A percentile compares a stretch with the other conserved stretches of the same genome.
Evolutionary conservation across 1,140 invertebrate genomes (phyloP).

Genomic region (Amyelois transitella): DNA sequence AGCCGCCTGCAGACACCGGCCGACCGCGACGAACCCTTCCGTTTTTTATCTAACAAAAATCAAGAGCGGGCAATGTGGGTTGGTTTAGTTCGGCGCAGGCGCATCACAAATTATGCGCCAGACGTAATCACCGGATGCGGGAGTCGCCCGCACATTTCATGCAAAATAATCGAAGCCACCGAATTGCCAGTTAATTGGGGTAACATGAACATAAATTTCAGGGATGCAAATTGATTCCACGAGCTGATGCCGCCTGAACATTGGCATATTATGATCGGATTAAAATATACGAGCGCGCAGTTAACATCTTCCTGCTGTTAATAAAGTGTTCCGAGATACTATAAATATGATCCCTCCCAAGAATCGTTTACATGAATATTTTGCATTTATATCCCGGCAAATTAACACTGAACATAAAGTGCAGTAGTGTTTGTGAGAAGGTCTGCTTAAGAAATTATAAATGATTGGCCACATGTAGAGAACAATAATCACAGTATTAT

Average conservation of each 20-base stretch:
- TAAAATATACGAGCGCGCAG: slow-evolving; percentile 43
- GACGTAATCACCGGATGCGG: slow-evolving; percentile 71
- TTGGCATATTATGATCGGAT: slow-evolving; percentile 67
- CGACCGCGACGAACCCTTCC: slow-evolving; percentile 37
- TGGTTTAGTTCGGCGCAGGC: slow-evolving; percentile 40
- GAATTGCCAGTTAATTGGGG: slow-evolving; percentile 69
- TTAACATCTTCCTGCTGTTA: slow-evolving; percentile 52
- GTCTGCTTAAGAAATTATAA: slow-evolving; percentile 2
- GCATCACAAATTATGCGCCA: slow-evolving; percentile 64
- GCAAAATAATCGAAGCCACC: slow-evolving; percentile 70
- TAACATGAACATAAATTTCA: slow-evolving; percentile 61
- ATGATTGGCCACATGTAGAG: slow-evolving; percentile 5
- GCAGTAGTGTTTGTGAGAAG: slow-evolving; percentile 3
- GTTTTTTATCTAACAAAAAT: slow-evolving; percentile 70
- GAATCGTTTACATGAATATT: slow-evolving; percentile 35
- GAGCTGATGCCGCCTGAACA: slow-evolving; percentile 25
- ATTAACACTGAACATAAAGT: slow-evolving; percentile 1
- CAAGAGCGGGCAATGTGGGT: slow-evolving; percentile 34
- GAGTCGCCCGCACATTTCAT: slow-evolving; percentile 66
- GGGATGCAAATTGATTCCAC: slow-evolving; percentile 57
- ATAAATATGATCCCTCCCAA: slow-evolving; percentile 41
- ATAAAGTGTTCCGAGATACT: slow-evolving; percentile 47
- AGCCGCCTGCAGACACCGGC: slow-evolving; percentile 22
- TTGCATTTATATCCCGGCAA: slow-evolving; percentile 2
- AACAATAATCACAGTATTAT: slow-evolving; percentile 38